Conservation (phyloP, 1,140 invertebrate genomes). For the Drosophila nigromelanica region DNA sequence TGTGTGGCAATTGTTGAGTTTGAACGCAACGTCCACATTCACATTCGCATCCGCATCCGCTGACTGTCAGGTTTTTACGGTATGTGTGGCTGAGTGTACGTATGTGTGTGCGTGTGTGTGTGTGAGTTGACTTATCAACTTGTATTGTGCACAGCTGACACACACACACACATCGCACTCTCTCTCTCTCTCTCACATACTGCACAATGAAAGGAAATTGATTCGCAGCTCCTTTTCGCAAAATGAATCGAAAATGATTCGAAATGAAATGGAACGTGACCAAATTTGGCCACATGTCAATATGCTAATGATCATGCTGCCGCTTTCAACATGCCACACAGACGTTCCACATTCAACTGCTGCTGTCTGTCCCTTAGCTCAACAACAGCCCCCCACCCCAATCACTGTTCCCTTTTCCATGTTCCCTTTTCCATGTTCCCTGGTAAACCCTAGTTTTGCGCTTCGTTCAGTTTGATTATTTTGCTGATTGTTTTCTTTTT, state of each 20-base stretch:
- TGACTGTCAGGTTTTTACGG: neutral
- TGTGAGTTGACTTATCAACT: conserved; percentile 34
- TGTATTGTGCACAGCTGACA: conserved; percentile 22
- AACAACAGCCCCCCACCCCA: too few species aligned
- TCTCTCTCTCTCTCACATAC: neutral
- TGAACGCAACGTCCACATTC: conserved; percentile 10
- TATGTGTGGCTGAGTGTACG: neutral
- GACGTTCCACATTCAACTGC: neutral
- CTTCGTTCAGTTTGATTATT: conserved; percentile 9
- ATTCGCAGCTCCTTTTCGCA: conserved; percentile 58
- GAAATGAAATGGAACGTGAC: conserved; percentile 82
- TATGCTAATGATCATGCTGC: conserved; percentile 72
- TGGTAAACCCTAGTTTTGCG: neutral
- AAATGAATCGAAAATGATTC: conserved; percentile 60
- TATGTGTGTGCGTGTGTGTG: neutral
- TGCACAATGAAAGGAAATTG: conserved; percentile 58
- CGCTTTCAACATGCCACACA: conserved; percentile 29
- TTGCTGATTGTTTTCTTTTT: conserved; percentile 36
- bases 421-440: neutral
- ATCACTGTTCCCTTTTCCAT: too few species aligned
- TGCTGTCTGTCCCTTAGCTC: neutral
- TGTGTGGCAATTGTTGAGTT: conserved; percentile 10
- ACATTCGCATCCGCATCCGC: conserved; percentile 11
- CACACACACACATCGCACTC: conserved; percentile 1
- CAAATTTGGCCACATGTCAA: conserved; percentile 80